Evolutionary conservation across 2,888 invertebrate genomes (phyloP).

Genomic region (Seira musarum): DNA sequence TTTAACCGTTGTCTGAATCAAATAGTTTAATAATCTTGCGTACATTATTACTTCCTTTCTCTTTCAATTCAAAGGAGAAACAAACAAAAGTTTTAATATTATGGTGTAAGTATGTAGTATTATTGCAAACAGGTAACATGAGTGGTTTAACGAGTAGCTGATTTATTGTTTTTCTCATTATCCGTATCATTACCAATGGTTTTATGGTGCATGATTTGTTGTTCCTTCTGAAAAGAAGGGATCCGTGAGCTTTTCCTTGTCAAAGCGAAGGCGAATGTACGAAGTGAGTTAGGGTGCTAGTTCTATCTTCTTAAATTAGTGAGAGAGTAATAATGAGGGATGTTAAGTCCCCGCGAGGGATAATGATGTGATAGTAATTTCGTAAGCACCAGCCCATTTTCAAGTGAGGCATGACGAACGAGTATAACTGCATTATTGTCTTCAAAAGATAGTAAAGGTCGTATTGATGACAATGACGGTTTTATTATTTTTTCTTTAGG

Average conservation of each 20-base stretch:
- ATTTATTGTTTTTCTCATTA: slow-evolving; percentile 45
- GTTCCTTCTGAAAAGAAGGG: background rate
- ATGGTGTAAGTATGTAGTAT: background rate
- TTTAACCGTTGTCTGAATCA: too few species aligned
- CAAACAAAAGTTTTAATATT: too few species aligned
- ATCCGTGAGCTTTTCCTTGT: background rate
- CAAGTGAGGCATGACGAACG: background rate
- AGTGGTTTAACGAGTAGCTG: slow-evolving; percentile 50
- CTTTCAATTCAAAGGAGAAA: background rate
- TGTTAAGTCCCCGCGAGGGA: background rate
- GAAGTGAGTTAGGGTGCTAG: background rate
- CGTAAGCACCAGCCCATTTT: background rate
- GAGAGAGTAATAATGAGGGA: background rate
- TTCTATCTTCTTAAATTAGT: slow-evolving; percentile 12
- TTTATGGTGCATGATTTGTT: background rate
- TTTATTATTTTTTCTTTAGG: background rate
- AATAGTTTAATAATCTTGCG: too few species aligned
- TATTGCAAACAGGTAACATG: slow-evolving; percentile 19
- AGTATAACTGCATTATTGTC: slow-evolving; percentile 1
- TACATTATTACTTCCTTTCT: too few species aligned
- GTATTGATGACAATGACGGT: slow-evolving; percentile 9
- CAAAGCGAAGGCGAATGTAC: background rate
- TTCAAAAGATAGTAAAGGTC: background rate
- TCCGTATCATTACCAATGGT: slow-evolving; percentile 34
- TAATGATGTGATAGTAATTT: slow-evolving; percentile 6